Evolutionary conservation across 2,888 invertebrate genomes (phyloP).

Genomic region (Pristionchus entomophagus): DNA sequence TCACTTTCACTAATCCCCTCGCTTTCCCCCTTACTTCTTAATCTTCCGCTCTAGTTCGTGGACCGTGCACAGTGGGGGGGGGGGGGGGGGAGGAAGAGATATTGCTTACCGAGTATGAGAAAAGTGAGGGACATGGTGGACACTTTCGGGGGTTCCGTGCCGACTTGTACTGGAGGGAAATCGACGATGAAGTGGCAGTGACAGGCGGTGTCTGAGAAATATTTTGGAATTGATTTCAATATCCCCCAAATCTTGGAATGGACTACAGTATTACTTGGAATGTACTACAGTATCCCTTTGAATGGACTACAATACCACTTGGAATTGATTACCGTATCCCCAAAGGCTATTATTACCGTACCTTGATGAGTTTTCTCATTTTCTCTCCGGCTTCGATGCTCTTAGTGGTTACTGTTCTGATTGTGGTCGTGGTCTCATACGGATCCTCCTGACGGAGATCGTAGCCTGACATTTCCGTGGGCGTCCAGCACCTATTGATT

Average conservation of each 20-base stretch:
- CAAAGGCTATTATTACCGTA: neutral
- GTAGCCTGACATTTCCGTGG: constrained; percentile 56
- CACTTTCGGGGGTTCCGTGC: constrained; percentile 43
- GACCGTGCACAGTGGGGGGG: neutral
- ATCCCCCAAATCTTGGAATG: too few species aligned
- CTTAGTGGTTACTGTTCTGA: constrained; percentile 25
- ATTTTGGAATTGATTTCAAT: too few species aligned
- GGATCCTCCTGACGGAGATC: constrained; percentile 59
- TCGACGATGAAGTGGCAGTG: constrained; percentile 43
- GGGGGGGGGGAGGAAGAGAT: neutral
- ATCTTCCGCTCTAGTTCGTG: constrained; percentile 45
- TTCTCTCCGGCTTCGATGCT: constrained; percentile 50
- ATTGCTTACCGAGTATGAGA: constrained; percentile 52
- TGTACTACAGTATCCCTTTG: too few species aligned
- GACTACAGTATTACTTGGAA: neutral
- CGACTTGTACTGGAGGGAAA: constrained; percentile 36
- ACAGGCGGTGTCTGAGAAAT: constrained; percentile 45
- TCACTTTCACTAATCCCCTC: neutral
- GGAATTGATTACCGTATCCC: too few species aligned
- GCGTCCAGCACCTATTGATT: constrained; percentile 66
- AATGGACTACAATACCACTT: too few species aligned
- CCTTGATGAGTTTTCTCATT: constrained; percentile 55
- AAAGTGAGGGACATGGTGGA: constrained; percentile 48
- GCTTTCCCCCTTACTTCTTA: neutral
- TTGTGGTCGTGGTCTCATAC: constrained; percentile 44